Evolutionary conservation across 1,140 invertebrate species (phyloP), one percentile per base, ranked within the genome.

Genomic region (Drosophila carrolli): DNA sequence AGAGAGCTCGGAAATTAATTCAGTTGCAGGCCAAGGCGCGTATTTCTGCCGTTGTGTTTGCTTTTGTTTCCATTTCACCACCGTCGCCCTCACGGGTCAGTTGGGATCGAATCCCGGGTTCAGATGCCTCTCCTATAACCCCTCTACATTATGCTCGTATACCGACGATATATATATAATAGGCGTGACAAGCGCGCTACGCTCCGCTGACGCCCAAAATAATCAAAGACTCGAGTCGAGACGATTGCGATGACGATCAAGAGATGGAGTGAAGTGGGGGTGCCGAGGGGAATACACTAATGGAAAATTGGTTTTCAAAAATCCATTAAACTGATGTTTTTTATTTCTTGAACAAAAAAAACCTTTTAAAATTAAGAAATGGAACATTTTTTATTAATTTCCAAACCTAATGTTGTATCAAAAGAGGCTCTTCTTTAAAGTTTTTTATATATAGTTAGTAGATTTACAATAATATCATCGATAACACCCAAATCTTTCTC

Each of bases 151-250:
- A 61, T 47, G 43, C 54, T 50, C 23, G 35, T 14, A 19, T 50
- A 44, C 35, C 47, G 14, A 47, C 13, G 44, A 41, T 54, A 44
- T 46, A 23, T 63, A 29, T 53, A 84, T 88, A 88, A 90, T 90
- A 90, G 88, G 88, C 88, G 88, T 90, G 88, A 90, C 88, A 90
- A 76, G 85, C 85, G 81, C 75, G 82, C 72, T 91, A 86, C 88
- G 88, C 82, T 91, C 51, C 60, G 88, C 77, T 91, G 79, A 65
- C 79, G 75, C 77, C 81, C 62, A 90, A 81, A 88, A 90, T 91
- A 91, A 91, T 91, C 88, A 91, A 88, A 91, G 76, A 81, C 88
- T 79, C 38, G 53, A 50, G 53, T 58, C 67, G 60, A 66, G 55
- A 44, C 23, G 29, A 32, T 32, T 6, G 50, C 48, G 50, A 77